These are phyloP conservation scores for Nebria brevicollis DNA, from an alignment of 2,888 invertebrate species.

Conservation along the genomic window DNA sequence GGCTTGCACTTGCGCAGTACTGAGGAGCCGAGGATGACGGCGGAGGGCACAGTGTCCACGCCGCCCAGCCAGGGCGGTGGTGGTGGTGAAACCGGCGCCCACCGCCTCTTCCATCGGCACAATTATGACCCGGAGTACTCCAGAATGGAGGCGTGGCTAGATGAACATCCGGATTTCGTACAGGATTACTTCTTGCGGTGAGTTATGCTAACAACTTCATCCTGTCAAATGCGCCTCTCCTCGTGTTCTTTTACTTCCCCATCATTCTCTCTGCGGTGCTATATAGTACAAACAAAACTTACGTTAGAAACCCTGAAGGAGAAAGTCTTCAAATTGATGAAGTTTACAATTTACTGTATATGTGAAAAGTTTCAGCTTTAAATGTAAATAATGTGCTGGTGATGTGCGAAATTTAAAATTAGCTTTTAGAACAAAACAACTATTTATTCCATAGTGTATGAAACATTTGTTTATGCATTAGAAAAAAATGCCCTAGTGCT, in stretches of 20 bases:
- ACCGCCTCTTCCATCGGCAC: constrained; percentile 58
- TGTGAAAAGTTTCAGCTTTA: too few relatives aligned
- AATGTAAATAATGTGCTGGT: too few relatives aligned
- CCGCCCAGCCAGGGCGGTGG: constrained; percentile 68
- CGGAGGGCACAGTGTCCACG: constrained; percentile 69
- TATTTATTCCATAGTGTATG: too few relatives aligned
- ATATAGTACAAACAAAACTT: background rate
- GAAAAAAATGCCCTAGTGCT: too few relatives aligned
- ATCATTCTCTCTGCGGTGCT: background rate
- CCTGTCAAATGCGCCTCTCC: background rate
- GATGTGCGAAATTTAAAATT: too few relatives aligned
- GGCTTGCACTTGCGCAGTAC: constrained; percentile 88
- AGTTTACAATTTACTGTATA: background rate
- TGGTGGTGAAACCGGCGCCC: constrained; percentile 62
- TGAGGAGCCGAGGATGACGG: constrained; percentile 80
- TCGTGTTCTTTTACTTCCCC: background rate
- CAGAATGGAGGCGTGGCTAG: constrained; percentile 94
- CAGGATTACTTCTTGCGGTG: constrained; percentile 95
- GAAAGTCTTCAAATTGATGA: too few relatives aligned
- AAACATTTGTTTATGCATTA: too few relatives aligned
- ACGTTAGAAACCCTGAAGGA: background rate
- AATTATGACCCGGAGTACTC: constrained; percentile 88
- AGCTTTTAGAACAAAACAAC: too few relatives aligned
- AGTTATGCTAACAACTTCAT: constrained; percentile 49
- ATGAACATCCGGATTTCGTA: constrained; percentile 95